phyloP scores from a whole-genome alignment of 2,888 invertebrate species.

The Horisme vitalbata region DNA sequence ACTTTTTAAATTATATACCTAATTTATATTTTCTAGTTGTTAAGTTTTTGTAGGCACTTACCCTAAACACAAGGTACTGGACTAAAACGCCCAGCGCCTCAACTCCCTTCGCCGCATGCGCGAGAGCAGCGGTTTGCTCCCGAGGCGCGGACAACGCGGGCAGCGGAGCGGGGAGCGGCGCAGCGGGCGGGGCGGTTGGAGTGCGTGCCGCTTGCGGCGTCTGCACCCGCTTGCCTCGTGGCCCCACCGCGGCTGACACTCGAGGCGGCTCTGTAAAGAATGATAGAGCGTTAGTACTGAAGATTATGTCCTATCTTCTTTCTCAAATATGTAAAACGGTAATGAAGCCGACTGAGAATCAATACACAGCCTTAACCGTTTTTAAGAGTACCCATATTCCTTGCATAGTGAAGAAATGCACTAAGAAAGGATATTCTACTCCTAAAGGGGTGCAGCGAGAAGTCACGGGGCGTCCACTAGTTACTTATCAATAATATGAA shows the following conservation, averaged over 20 bases:
- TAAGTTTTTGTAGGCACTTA: background rate
- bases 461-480: no score
- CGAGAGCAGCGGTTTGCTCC: conserved; percentile 66
- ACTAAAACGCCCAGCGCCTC: conserved; percentile 93
- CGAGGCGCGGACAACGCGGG: conserved; percentile 43
- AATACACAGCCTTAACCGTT: no score
- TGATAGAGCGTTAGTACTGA: no score
- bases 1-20: no score
- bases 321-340: no score
- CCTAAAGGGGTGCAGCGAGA: no score
- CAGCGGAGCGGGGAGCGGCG: conserved; percentile 33
- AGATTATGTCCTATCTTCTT: no score
- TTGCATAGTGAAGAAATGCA: no score
- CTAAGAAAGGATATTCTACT: no score
- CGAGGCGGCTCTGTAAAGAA: conserved; percentile 66
- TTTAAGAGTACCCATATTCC: no score
- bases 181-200: conserved; percentile 47
- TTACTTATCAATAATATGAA: no score
- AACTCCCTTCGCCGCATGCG: conserved; percentile 85
- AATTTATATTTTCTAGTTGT: background rate
- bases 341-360: no score
- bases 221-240: conserved; percentile 71
- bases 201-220: conserved; percentile 65
- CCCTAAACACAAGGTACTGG: conserved; percentile 91
- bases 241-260: conserved; percentile 68